Evolutionary conservation across 2,113 vertebrate species (phyloP).

Genomic region (Phainopepla nitens): DNA sequence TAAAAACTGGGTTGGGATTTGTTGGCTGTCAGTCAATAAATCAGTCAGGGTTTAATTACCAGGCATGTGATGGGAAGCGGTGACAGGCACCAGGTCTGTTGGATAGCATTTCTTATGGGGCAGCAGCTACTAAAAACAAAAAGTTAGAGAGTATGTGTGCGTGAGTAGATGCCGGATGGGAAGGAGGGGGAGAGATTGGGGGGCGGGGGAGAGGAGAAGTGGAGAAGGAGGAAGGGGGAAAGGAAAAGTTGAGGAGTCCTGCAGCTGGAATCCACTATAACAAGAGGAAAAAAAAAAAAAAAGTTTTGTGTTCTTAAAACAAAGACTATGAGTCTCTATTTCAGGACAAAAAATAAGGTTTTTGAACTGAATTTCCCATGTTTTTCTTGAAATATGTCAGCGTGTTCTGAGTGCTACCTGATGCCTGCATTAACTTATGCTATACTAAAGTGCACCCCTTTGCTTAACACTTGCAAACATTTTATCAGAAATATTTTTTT

Average conservation of each 20-base stretch:
- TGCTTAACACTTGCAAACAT: conserved; percentile 43
- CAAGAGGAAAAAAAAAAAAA: background rate
- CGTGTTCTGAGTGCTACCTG: background rate
- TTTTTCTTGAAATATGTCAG: background rate
- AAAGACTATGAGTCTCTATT: background rate
- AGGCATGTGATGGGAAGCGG: conserved; percentile 81
- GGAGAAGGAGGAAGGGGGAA: background rate
- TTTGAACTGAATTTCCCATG: background rate
- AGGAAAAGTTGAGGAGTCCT: background rate
- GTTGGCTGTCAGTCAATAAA: conserved; percentile 95
- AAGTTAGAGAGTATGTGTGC: conserved; percentile 52
- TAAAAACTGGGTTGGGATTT: conserved; percentile 91
- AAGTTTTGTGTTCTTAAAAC: background rate
- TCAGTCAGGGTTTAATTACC: conserved; percentile 96
- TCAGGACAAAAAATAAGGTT: background rate
- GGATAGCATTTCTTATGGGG: conserved; percentile 82
- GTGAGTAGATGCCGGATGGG: conserved; percentile 9
- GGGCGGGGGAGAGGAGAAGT: background rate
- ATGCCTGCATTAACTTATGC: background rate
- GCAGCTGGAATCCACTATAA: background rate
- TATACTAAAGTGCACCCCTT: background rate
- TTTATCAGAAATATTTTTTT: conserved; percentile 35
- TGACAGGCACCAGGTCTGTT: conserved; percentile 81
- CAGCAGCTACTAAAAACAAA: conserved; percentile 69
- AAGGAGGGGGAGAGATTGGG: background rate